Conservation (phyloP, 2,113 vertebrate genomes). For the Tetrax tetrax region DNA sequence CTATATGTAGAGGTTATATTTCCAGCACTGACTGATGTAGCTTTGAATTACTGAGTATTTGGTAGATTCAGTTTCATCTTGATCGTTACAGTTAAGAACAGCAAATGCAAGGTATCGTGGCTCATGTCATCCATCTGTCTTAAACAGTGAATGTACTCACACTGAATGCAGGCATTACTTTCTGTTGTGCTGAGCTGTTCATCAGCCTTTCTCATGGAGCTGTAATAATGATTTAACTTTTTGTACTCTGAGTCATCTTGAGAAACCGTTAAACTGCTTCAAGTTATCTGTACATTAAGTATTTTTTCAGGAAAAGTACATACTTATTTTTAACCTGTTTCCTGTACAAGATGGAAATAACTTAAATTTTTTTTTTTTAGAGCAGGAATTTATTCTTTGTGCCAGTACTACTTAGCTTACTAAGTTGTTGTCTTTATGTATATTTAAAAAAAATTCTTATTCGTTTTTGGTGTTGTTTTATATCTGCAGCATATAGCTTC, state of each 20-base stretch:
- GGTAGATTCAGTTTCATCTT: background rate
- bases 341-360: background rate
- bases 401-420: background rate
- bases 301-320: background rate
- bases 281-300: background rate
- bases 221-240: background rate
- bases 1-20: background rate
- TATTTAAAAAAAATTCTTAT: background rate
- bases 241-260: background rate
- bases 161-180: background rate
- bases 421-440: background rate
- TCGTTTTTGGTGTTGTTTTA: background rate
- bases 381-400: background rate
- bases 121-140: background rate
- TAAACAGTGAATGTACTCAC: no score
- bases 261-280: background rate
- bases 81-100: background rate
- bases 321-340: accelerated
- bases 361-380: background rate
- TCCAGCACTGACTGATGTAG: background rate
- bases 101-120: background rate
- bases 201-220: background rate
- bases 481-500: background rate
- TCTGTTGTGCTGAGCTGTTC: background rate
- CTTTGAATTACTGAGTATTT: background rate